Evolutionary conservation across 2,113 vertebrate genomes (phyloP), one percentile per base, ranked within the genome.

Genomic region (Grantiella picta): DNA sequence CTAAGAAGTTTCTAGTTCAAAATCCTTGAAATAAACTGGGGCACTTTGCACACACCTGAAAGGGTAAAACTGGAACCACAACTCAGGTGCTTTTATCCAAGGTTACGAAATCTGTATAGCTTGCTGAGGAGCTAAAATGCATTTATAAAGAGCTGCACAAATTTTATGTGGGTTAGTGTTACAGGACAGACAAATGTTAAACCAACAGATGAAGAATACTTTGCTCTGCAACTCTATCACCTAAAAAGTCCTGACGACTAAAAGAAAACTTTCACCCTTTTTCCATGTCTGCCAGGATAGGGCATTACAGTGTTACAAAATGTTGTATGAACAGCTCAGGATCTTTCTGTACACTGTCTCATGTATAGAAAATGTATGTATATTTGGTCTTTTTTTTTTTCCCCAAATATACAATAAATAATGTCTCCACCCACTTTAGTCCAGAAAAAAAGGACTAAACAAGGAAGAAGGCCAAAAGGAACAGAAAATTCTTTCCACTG

Each of bases 131-230:
- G 96, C 96, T 97, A 96, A 97, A 98, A 95, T 95, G 97, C 95
- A 97, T 97, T 97, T 96, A 97, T 92, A 97, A 97, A 94, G 81
- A 86, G 76, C 91, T 5, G n/a, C 86, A 65, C 49, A 52, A 53
- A 95, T 94, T 96, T 96, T 97, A 96, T 95, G 95, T 86, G 93
- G 94, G 95, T 96, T 97, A 97, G 89, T 95, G 93, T 98, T 97
- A 97, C 97, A 96, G 36, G 84, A 81, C 50, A 97, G 94, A 88
- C 90, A 97, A 91, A 84, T 86, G 76, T 83, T 42, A 71, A 84
- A 93, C 81, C 77, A 90, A 68, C 7, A 27, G 91, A 94, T 93
- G 78, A 63, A 42, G 88, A 91, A 95, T 64, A 80, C 95, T 96
- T 92, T 73, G 82, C 47, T 95, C 79, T 54, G 96, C 97, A 98